Evolutionary conservation across 2,113 vertebrate genomes (phyloP), one percentile per base, ranked within the genome.

Genomic region (Xiphophorus couchianus): DNA sequence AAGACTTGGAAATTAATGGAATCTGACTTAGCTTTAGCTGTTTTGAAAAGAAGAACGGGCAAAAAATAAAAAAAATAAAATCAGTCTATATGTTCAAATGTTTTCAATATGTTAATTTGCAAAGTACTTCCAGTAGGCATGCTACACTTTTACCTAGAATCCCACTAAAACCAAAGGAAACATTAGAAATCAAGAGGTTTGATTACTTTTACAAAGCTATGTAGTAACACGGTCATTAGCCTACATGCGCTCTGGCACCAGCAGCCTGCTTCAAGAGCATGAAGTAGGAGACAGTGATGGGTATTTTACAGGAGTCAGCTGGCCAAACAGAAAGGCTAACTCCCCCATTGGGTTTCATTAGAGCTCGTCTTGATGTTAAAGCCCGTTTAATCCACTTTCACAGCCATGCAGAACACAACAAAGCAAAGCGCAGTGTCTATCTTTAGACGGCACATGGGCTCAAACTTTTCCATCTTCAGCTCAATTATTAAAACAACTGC

Each of bases 321-420:
- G 92, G 86, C 89, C 85, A 91, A 92, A 91, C 90, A 93, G 90
- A 92, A 87, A 37, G 81, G 39, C 88, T 91, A 88, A 90, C 85
- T 88, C 90, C 91, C 84, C 87, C 84, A 81, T 84, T 90, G 90
- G 89, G 88, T 92, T 93, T 90, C 89, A 92, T 93, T 92, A 93
- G 87, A 73, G 86, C 87, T 82, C 35, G 22, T 91, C 91, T 92
- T 91, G 88, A 92, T 92, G 91, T 90, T 90, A 88, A 90, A 90
- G 87, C 87, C 84, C 70, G 71, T 90, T 87, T 93, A 93, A 93
- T 93, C 90, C 90, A 93, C 92, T 93, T 92, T 84, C 90, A 89
- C 83, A 91, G 89, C 84, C 89, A 77, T 13, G 79, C 80, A 82
- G 91, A 85, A 80, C 89, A 84, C 85, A 79, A 39, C 85, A 68